Evolutionary conservation across 2,888 invertebrate species (phyloP), one percentile per base, ranked within the genome.

Genomic region (Orgyia antiqua): DNA sequence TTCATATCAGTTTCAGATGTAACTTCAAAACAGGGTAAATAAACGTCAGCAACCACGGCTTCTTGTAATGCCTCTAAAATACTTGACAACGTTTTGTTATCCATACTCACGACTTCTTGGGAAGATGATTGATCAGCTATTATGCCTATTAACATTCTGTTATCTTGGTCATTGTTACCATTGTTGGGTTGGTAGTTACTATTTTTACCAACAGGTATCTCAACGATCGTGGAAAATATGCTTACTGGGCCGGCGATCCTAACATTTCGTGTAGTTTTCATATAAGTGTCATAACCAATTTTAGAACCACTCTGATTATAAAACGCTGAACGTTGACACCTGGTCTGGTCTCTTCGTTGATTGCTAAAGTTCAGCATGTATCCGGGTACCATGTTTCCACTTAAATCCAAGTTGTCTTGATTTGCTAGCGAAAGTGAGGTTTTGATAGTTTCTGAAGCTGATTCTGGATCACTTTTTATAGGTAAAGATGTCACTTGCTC

Each of bases 331-430:
- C 29, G 29, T 11, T 47, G 37, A n/a, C n/a, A n/a, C 3, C 50
- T 28, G 0, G 26, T 19, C 2, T 46, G 43, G 9, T 55, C 44
- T 6, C 39, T 13, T 17, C 51, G 58, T 0, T 50, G 50, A 7
- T 46, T 42, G 0, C 40, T 45, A 54, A 56, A 58, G 3, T 45
- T 17, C 1, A 42, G 48, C 19, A 42, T 41, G 18, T 33, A 51
- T 17, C 56, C 52, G 15, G 59, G 21, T 0, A 57, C 31, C 0
- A 58, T 58, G 19, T 60, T 58, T 1, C 59, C 59, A 2, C 11
- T 39, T 1, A 51, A 18, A 27, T 53, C 23, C 0, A 45, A 31
- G 8, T 17, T 31, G n/a, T 34, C 38, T 10, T 46, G 26, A n/a
- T 33, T 20, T 1, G 40, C 39, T n/a, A n/a, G n/a, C 10, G 27